Base-by-base conservation (phyloP, 2,888 invertebrate genomes). In the Chamaedrilus cognettii region DNA sequence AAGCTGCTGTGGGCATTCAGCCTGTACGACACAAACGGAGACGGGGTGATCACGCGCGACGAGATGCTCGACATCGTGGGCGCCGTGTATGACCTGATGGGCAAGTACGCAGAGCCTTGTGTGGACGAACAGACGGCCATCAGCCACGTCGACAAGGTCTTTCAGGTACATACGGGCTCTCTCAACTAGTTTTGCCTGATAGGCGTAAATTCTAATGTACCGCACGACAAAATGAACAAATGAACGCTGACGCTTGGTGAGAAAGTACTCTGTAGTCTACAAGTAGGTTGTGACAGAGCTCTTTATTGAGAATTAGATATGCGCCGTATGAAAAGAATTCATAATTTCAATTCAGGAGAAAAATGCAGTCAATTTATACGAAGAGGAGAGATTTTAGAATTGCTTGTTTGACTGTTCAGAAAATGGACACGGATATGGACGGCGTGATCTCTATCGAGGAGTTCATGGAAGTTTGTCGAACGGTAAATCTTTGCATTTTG, bases 41-140 rank as follows among this genome's bases (percentile, higher is more conserved):
- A 96, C 85, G 96, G 96, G 30, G 92, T 89, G 84, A 93, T 97
- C 77, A 95, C 94, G 71, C 66, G 55, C 33, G 94, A 95, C 75
- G 96, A 96, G 87, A 94, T 96, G 94, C 91, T 93, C 70, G 94
- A 95, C 86, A 94, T 96, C 80, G 95, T 96, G 68, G 90, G 90
- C 65, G 93, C 96, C 69, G 91, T 97, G 77, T 96, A 96, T 85
- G 95, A 95, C 82, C 89, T 97, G 78, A 92, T 96, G 91, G 96
- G 96, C 59, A 91, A 92, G 79, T 91, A 92, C 0, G 93, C 94
- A 33, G 55, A 32, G 79, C 93, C 94, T 3, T 86, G 87, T 75
- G 87, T 91, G 58, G 93, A 94, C 73, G 94, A 93, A 72, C 91
- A 90, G 71, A 90, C 91, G 57, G 91, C 96, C 58, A 89, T 90